phyloP scores from a whole-genome alignment of 2,888 invertebrate genomes.

The Lampropteryx suffumata region DNA sequence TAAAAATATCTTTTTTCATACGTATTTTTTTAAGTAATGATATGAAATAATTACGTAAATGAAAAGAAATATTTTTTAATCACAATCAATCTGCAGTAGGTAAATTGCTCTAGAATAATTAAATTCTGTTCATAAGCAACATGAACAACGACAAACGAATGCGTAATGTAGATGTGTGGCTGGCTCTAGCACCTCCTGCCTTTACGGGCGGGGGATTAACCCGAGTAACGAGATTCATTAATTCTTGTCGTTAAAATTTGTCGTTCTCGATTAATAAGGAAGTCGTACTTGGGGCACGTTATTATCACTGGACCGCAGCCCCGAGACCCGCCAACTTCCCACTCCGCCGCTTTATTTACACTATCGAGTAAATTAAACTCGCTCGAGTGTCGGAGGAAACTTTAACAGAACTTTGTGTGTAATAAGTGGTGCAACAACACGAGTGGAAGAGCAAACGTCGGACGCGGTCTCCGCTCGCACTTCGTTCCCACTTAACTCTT shows the following conservation, averaged over 20 bases:
- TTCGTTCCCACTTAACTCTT: conserved; percentile 82
- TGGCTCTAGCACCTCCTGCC: conserved; percentile 63
- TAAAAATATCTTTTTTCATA: too few relatives aligned
- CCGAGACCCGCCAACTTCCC: conserved; percentile 75
- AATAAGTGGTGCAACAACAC: conserved; percentile 84
- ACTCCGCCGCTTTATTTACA: conserved; percentile 82
- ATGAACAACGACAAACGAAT: conserved; percentile 38
- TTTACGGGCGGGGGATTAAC: conserved; percentile 83
- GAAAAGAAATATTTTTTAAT: too few relatives aligned
- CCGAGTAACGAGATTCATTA: conserved; percentile 84
- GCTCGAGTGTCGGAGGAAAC: conserved; percentile 80
- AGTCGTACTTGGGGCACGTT: conserved; percentile 74
- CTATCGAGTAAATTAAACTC: conserved; percentile 84
- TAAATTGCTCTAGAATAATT: not conserved
- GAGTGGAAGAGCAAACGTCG: conserved; percentile 83
- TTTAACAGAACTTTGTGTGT: conserved; percentile 83
- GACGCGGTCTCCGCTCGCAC: conserved; percentile 79
- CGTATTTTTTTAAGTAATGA: too few relatives aligned
- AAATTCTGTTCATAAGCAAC: conserved; percentile 25
- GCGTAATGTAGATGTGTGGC: conserved; percentile 48
- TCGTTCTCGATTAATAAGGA: conserved; percentile 84
- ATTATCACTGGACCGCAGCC: conserved; percentile 79
- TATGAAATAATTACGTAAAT: too few relatives aligned
- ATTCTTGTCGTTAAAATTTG: conserved; percentile 85
- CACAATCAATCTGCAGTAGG: not conserved